Evolutionary conservation across 2,113 vertebrate genomes (phyloP), one percentile per base, ranked within the genome.

Genomic region (Egretta garzetta): DNA sequence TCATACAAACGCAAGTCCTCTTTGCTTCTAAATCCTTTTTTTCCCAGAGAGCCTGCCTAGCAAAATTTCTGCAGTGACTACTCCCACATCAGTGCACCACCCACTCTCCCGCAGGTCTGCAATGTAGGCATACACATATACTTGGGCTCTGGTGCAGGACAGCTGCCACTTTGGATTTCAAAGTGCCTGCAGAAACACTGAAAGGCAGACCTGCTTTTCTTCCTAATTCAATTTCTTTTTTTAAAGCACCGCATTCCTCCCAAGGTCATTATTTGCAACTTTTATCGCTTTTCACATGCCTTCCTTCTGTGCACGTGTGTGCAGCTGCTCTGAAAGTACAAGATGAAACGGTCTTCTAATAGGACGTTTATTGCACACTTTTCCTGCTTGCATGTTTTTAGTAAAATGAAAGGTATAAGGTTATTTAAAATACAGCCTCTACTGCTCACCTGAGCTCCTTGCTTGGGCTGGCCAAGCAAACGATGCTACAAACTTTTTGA

Each of bases 401-500:
- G 30, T 21, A 43, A 60, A 62, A 56, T 21, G 5, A 56, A 85
- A 56, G 26, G 55, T 18, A 14, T 18, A 18, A 28, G 16, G 32
- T 67, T 80, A 74, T 56, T 74, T 27, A n/a, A 56, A 80, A 58
- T 16, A n/a, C 32, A 68, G 23, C 41, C 47, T 80, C 41, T 50
- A 18, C 19, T 50, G 53, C 60, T 80, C 73, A 49, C 13, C 22
- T 3, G 41, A 45, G 49, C 41, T 22, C 35, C 41, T 52, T 49
- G 59, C 20, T 80, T 37, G 80, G 53, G 27, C 19, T 85, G 16
- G 11, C 47, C 41, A 80, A 67, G 33, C 18, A 19, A 83, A 41
- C 0, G 3, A 23, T 1, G 2, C 30, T 10, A 66, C 30, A 20
- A 30, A 17, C 23, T 3, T 15, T 80, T 6, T 24, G 67, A 55